Percentiles rank a stretch among this genome's conserved stretches.
phyloP scores from a whole-genome alignment of 2,888 invertebrate species.

The Rhaphigaster nebulosa region DNA sequence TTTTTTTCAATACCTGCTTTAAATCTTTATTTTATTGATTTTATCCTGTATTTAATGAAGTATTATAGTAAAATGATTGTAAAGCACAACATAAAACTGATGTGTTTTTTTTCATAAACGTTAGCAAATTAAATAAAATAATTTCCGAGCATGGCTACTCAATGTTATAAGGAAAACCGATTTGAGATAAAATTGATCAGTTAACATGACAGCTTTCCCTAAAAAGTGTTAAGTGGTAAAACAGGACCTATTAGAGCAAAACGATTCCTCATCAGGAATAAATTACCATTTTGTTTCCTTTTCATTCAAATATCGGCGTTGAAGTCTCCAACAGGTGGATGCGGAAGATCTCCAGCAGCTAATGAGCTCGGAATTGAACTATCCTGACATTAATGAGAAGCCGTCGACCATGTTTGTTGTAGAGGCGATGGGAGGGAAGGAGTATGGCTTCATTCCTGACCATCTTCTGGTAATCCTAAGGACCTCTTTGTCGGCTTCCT shows the following conservation, averaged over 20 bases:
- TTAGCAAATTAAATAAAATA: too few relatives aligned
- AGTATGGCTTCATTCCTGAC: background rate
- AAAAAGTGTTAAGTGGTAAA: background rate
- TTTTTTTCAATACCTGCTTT: too few relatives aligned
- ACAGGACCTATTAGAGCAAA: slow-evolving; percentile 16
- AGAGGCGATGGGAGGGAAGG: background rate
- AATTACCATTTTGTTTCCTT: background rate
- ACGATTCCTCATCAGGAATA: slow-evolving; percentile 1
- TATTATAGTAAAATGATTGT: too few relatives aligned
- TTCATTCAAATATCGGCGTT: background rate
- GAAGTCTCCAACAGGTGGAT: slow-evolving; percentile 1
- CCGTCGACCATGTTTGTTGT: slow-evolving; percentile 33
- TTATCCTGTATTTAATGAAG: too few relatives aligned
- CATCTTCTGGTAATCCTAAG: slow-evolving; percentile 13
- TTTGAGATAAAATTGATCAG: background rate
- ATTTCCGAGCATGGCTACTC: too few relatives aligned
- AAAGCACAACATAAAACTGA: too few relatives aligned
- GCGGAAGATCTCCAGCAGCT: background rate
- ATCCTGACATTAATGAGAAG: slow-evolving; percentile 30
- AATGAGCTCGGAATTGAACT: background rate
- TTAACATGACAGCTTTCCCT: background rate
- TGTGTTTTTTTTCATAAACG: too few relatives aligned
- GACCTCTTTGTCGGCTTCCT: slow-evolving; percentile 34
- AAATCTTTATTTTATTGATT: too few relatives aligned
- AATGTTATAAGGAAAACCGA: background rate